Evolutionary conservation across 2,113 vertebrate species (phyloP).

Genomic region (Danionella cerebrum): DNA sequence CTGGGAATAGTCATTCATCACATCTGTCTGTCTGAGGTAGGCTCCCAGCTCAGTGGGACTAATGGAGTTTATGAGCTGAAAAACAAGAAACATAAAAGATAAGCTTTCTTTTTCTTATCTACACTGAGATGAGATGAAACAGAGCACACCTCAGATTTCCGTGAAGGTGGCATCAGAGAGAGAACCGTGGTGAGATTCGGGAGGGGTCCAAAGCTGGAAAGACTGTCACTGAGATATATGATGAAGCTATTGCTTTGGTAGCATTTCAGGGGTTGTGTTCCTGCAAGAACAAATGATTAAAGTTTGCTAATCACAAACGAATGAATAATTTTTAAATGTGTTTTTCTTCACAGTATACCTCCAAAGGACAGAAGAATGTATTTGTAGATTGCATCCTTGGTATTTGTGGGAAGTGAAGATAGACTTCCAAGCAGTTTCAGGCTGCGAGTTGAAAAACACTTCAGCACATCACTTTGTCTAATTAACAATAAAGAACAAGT

Average conservation of each 20-base stretch:
- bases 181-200: constrained; percentile 19
- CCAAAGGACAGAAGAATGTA: constrained; percentile 7
- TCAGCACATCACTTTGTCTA: too few relatives aligned
- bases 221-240: constrained; percentile 5
- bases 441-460: constrained; percentile 14
- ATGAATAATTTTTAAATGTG: background rate
- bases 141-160: constrained; percentile 7
- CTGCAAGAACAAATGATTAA: background rate
- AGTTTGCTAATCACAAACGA: too few relatives aligned
- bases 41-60: constrained; percentile 20
- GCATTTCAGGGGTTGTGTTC: constrained; percentile 23
- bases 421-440: background rate
- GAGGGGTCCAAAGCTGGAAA: constrained; percentile 10
- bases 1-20: constrained; percentile 1
- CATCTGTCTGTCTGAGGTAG: constrained; percentile 2
- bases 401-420: constrained; percentile 1
- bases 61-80: constrained; percentile 33
- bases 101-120: background rate
- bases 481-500: background rate
- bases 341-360: constrained; percentile 11
- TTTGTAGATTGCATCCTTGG: constrained; percentile 20
- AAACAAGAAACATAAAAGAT: background rate
- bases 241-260: constrained; percentile 31
- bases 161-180: constrained; percentile 22
- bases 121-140: background rate